Conservation (phyloP, 2,797 vertebrate genomes). For the Hippopotamyrus pictus region DNA sequence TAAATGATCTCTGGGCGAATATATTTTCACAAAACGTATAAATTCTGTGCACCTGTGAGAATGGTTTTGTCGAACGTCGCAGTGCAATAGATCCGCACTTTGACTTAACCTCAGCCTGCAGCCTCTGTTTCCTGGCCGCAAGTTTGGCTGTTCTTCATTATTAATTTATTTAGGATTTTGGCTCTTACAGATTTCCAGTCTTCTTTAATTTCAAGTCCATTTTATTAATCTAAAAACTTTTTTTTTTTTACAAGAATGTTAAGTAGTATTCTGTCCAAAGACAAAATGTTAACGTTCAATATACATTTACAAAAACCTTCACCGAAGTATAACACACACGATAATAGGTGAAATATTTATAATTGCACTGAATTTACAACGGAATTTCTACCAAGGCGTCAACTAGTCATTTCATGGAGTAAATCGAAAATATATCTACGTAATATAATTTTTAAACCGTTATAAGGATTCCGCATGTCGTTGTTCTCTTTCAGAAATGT, state of each 20-base stretch:
- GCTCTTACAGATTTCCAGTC: neutral
- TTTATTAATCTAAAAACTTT: neutral
- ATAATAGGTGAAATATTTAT: neutral
- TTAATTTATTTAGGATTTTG: neutral
- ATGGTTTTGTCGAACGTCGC: constrained; percentile 17
- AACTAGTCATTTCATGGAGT: neutral
- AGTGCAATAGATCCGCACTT: constrained; percentile 26
- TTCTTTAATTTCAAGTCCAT: neutral
- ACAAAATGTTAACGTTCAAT: neutral
- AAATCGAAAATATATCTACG: neutral
- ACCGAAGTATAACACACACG: neutral
- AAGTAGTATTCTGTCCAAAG: neutral
- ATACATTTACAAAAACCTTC: neutral
- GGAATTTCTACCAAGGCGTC: neutral
- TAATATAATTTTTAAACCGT: neutral
- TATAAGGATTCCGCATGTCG: neutral
- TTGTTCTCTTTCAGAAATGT: neutral
- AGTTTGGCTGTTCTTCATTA: constrained; percentile 10
- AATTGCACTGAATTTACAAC: neutral
- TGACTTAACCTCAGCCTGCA: constrained; percentile 32
- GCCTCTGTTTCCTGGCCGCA: constrained; percentile 18
- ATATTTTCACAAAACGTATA: neutral
- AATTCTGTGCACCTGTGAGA: constrained; percentile 13
- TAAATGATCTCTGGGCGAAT: neutral
- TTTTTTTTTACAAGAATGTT: neutral